phyloP scores from a whole-genome alignment of 2,888 invertebrate species.

The Brachynemurus nebulosus region DNA sequence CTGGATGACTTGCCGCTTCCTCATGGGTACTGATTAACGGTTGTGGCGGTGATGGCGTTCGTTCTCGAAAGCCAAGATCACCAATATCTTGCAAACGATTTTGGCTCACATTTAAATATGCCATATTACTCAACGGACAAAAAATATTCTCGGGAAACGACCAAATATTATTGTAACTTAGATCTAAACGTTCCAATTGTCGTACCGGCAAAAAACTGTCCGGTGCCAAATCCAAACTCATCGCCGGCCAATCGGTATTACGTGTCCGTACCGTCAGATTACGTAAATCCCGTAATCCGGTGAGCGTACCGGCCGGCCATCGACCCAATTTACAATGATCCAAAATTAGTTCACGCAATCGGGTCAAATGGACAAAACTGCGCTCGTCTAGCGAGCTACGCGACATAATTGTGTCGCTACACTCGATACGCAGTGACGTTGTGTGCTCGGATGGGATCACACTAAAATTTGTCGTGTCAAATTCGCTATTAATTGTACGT shows the following conservation, averaged over 20 bases:
- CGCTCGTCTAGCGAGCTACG: conserved; percentile 63
- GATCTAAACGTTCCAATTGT: conserved; percentile 69
- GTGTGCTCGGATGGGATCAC: conserved; percentile 75
- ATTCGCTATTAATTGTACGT: conserved; percentile 74
- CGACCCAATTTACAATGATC: conserved; percentile 77
- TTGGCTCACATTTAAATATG: conserved; percentile 70
- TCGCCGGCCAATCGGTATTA: conserved; percentile 71
- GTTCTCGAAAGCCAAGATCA: conserved; percentile 72
- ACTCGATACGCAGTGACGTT: conserved; percentile 62
- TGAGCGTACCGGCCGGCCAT: conserved; percentile 66
- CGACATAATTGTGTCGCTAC: conserved; percentile 66
- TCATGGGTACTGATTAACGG: conserved; percentile 49
- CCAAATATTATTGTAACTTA: conserved; percentile 83
- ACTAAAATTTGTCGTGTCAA: conserved; percentile 77
- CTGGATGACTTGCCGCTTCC: conserved; percentile 26
- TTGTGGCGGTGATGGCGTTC: conserved; percentile 42
- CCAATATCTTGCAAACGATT: conserved; percentile 80
- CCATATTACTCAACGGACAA: conserved; percentile 66
- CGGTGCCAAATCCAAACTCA: conserved; percentile 68
- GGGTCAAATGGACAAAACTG: conserved; percentile 66
- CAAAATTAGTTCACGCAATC: conserved; percentile 64
- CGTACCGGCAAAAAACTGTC: conserved; percentile 64
- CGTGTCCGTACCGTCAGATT: conserved; percentile 76
- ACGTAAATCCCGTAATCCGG: conserved; percentile 64
- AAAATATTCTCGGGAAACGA: conserved; percentile 75